A percentile compares a stretch with the other conserved stretches of the same genome.
Evolutionary conservation across 2,113 vertebrate species (phyloP).

Genomic region (human (Homo sapiens)): GRCh38 chr5:125696001-125696500

Average conservation of each 20-base stretch:
- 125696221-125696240: slow-evolving; percentile 50
- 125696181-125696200: slow-evolving; percentile 32
- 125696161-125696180: slow-evolving; percentile 29
- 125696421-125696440: slow-evolving; percentile 70
- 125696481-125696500: slow-evolving; percentile 82
- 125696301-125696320: slow-evolving; percentile 76
- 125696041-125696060: background rate
- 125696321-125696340: slow-evolving; percentile 68
- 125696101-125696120: background rate
- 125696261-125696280: background rate
- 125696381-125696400: slow-evolving; percentile 74
- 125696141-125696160: background rate
- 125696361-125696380: slow-evolving; percentile 56
- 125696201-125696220: slow-evolving; percentile 64
- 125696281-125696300: slow-evolving; percentile 51
- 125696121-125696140: background rate
- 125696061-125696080: background rate
- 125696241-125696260: slow-evolving; percentile 39
- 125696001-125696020: background rate
- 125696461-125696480: slow-evolving; percentile 85
- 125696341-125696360: slow-evolving; percentile 69
- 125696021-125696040: background rate
- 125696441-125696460: slow-evolving; percentile 87
- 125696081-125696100: background rate
- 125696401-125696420: slow-evolving; percentile 82